Conservation (phyloP, 2,113 vertebrate species). For the Gopherus evgoodei region DNA sequence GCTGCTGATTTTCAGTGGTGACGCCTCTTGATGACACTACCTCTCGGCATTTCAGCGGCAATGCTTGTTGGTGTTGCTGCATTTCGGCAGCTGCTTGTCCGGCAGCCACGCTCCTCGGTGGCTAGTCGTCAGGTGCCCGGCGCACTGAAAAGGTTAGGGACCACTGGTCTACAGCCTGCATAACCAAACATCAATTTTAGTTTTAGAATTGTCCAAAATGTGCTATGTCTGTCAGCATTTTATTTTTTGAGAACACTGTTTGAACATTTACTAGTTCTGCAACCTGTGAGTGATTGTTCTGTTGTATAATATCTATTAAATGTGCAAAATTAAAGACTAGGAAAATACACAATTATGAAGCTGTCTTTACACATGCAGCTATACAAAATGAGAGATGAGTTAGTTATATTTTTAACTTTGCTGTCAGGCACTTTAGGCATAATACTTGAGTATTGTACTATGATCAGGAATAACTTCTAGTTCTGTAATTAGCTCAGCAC, state of each 20-base stretch:
- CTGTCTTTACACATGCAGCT: neutral
- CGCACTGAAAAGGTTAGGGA: too few relatives aligned
- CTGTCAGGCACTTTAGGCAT: neutral
- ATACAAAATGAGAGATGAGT: neutral
- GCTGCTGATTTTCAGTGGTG: too few relatives aligned
- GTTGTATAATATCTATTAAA: neutral
- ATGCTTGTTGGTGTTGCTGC: too few relatives aligned
- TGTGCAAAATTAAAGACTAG: neutral
- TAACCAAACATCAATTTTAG: neutral
- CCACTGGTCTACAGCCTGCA: neutral
- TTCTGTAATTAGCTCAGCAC: neutral
- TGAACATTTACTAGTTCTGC: neutral
- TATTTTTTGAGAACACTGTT: neutral
- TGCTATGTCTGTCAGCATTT: neutral
- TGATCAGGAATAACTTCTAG: neutral
- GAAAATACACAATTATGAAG: neutral
- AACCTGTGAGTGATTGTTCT: neutral
- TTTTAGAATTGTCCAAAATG: neutral
- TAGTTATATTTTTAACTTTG: neutral
- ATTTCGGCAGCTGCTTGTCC: too few relatives aligned
- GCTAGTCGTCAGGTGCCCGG: too few relatives aligned
- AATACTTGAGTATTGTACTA: neutral
- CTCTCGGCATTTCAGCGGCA: too few relatives aligned
- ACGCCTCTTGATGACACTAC: too few relatives aligned
- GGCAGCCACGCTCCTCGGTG: too few relatives aligned